Percentiles rank a stretch among this genome's conserved stretches.
These are phyloP conservation scores for Anoplopoma fimbria DNA, from an alignment of 2,113 vertebrate genomes.

Conservation along the genomic window DNA sequence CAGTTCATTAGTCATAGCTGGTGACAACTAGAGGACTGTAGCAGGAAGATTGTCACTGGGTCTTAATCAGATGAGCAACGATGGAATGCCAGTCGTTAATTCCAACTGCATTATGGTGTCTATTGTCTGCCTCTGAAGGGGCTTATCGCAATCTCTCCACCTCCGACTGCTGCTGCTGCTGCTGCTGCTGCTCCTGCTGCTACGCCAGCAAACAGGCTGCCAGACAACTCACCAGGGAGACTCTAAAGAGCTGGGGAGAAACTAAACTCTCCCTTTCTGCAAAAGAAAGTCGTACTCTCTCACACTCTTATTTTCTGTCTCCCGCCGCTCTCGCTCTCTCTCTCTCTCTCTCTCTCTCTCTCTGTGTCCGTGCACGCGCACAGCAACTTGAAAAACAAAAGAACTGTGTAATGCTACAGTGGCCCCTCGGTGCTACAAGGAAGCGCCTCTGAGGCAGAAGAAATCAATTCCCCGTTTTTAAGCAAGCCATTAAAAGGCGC, in stretches of 20 bases:
- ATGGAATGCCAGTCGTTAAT: constrained; percentile 73
- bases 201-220: constrained; percentile 71
- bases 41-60: constrained; percentile 74
- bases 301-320: constrained; percentile 12
- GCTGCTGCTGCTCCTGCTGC: constrained; percentile 60
- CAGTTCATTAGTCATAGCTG: constrained; percentile 77
- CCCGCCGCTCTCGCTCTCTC: neutral
- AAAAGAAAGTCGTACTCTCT: constrained; percentile 60
- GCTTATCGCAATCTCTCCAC: constrained; percentile 70
- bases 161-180: constrained; percentile 56
- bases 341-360: neutral
- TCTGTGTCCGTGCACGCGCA: neutral
- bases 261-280: constrained; percentile 65
- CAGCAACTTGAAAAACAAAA: constrained; percentile 26
- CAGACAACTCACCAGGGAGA: constrained; percentile 70
- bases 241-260: constrained; percentile 66
- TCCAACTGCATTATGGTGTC: constrained; percentile 64
- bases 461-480: constrained; percentile 79
- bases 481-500: constrained; percentile 74
- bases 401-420: constrained; percentile 43
- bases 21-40: constrained; percentile 73
- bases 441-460: constrained; percentile 64
- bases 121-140: constrained; percentile 71
- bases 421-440: constrained; percentile 47
- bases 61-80: constrained; percentile 80